Base-by-base conservation (phyloP, 2,113 vertebrate genomes). In the Theristicus caerulescens region DNA sequence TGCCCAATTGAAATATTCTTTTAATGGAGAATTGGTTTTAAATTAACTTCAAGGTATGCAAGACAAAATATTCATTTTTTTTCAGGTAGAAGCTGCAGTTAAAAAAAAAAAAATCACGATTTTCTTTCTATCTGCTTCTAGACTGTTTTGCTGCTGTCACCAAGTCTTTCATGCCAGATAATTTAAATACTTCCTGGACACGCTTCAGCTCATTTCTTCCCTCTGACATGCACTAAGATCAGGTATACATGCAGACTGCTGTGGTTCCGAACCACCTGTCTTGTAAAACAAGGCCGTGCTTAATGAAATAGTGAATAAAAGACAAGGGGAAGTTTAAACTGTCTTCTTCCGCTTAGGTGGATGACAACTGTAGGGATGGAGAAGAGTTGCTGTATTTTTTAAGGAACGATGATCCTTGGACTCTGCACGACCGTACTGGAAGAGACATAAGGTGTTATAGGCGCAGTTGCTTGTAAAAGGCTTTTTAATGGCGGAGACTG, bases 371-470 rank as follows among this genome's bases (percentile, higher is more conserved):
- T 24, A 42, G 79, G 81, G 54, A 19, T 32, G 32, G 74, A 78
- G 70, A 36, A 47, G 34, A 27, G 19, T 3, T 0, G 0, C 2
- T 36, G 40, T 31, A 2, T 80, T 92, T 78, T 20, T 4, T 6
- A 49, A 15, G 4, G 19, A 59, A 11, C 3, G 0, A 8, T 31
- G 89, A 38, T n/a, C 34, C 46, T 58, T 74, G 67, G 15, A 6
- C 42, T 57, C 40, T 73, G 40, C 32, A 1, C 3, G 18, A n/a
- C 36, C 47, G 31, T 24, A 24, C 17, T 46, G 26, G 16, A 55
- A 49, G 22, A 47, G 10, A 15, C 16, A 10, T 19, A 24, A 65
- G 21, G 7, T 6, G 36, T 3, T 72, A 34, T 1, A 51, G 72
- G 22, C 1, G 2, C 42, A 38, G 42, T 5, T 62, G 51, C 34